Base-by-base conservation (phyloP, 2,797 vertebrate species). In the Brachymystax lenok region DNA sequence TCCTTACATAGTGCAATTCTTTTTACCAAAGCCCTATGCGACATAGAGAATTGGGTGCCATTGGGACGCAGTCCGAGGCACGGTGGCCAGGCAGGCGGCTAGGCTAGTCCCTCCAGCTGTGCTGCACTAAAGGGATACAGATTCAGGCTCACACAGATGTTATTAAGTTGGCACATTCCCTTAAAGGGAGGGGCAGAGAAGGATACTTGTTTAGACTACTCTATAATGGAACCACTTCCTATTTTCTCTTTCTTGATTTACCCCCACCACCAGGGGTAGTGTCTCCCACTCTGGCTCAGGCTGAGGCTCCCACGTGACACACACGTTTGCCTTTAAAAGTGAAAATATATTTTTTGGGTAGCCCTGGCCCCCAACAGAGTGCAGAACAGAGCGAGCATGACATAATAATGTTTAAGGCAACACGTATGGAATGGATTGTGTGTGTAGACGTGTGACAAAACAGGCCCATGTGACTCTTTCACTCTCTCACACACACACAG, bases 271-370 rank as follows among this genome's bases (percentile, higher is more conserved):
- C 40, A 46, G 0, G 40, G 40, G 40, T 46, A 46, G 40, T 13
- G 40, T 46, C 40, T 46, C 10, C 10, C 40, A 46, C 8, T 10
- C 40, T 46, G 40, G 40, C 40, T 46, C 40, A 46, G 8, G 8
- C 8, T 10, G 40, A 10, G 40, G 40, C 40, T 46, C 40, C 40
- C 40, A 92, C 91, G 90, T 93, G 88, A 91, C 90, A 46, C 73
- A 50, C 4, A 19, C 80, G 77, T 77, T 77, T 77, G 50, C 50
- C 81, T 82, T 78, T 78, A n/a, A 71, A 79, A 80, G 28, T 1
- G 2, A 59, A 81, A 76, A 68, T 73, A 71, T 2, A 46, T 77
- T 27, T 46, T 46, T 1, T 51, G 67, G 56, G 6, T 59, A 59
- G 56, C 56, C 19, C n/a, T 8, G 19, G 76, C 73, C 71, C 71